Evolutionary conservation across 2,113 vertebrate genomes (phyloP).

Genomic region (Tympanuchus pallidicinctus): DNA sequence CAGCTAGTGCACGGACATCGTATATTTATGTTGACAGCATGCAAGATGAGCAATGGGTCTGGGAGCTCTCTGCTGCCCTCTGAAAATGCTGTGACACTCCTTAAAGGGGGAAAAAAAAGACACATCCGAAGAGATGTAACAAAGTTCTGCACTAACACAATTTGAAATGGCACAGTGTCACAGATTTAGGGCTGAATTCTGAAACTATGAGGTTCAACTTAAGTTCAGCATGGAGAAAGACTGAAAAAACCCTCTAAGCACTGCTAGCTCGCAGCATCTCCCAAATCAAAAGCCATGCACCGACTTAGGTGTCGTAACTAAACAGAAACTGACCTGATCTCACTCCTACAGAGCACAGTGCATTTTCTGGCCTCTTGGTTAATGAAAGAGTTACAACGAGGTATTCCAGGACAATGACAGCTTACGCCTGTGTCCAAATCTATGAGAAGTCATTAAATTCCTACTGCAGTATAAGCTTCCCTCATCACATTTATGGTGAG

Average conservation of each 20-base stretch:
- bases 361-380: not conserved
- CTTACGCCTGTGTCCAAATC: not conserved
- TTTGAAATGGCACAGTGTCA: not conserved
- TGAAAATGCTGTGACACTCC: not conserved
- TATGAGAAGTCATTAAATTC: not conserved
- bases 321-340: not conserved
- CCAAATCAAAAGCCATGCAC: not conserved
- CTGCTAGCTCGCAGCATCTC: not conserved
- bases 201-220: not conserved
- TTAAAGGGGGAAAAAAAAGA: not conserved
- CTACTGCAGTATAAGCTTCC: accelerated
- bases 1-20: not conserved
- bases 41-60: not conserved
- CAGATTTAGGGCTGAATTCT: not conserved
- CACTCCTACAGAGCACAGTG: not conserved
- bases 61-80: not conserved
- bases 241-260: not conserved
- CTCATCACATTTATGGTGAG: not conserved
- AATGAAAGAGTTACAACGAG: not conserved
- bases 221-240: not conserved
- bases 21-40: not conserved
- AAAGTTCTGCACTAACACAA: not conserved
- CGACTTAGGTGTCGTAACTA: not conserved
- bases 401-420: not conserved
- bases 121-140: not conserved